Conservation (phyloP, 2,797 vertebrate genomes). For the Oreonectes daqikongensis region DNA sequence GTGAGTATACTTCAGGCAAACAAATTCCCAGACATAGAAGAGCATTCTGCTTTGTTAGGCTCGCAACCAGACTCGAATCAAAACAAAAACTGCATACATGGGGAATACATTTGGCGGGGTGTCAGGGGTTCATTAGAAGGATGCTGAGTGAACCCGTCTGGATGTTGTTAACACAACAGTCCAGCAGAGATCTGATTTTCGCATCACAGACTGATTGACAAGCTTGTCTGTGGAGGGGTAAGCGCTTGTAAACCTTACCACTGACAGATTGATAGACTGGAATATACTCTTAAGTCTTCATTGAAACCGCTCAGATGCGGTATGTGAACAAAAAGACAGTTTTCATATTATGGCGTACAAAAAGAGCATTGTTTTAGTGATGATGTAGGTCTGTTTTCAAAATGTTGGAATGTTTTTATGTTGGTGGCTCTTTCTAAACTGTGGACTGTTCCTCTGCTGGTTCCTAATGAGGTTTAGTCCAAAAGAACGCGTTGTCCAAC, state of each 20-base stretch:
- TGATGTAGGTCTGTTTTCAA: neutral
- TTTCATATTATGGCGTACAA: neutral
- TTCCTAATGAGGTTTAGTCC: slow-evolving; percentile 18
- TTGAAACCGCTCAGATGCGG: neutral
- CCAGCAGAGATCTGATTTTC: neutral
- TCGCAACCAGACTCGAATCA: slow-evolving; percentile 21
- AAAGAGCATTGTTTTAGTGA: too few species aligned
- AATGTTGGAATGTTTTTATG: neutral
- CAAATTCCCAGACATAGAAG: slow-evolving; percentile 25
- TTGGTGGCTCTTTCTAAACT: neutral
- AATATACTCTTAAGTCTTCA: neutral
- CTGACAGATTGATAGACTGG: neutral
- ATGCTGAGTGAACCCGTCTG: slow-evolving; percentile 18
- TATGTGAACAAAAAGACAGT: neutral
- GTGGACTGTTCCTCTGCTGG: neutral
- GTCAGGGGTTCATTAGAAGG: slow-evolving; percentile 3
- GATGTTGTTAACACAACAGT: slow-evolving; percentile 5
- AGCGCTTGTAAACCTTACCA: neutral
- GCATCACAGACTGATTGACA: neutral
- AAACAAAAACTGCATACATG: slow-evolving; percentile 11
- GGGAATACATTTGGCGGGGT: slow-evolving; percentile 1
- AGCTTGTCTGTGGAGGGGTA: neutral
- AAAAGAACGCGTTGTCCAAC: slow-evolving; percentile 16
- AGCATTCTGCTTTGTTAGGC: slow-evolving; percentile 28
- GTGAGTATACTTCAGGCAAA: slow-evolving; percentile 14